phyloP scores from a whole-genome alignment of 2,797 vertebrate genomes.

The Tarsius wallacei region DNA sequence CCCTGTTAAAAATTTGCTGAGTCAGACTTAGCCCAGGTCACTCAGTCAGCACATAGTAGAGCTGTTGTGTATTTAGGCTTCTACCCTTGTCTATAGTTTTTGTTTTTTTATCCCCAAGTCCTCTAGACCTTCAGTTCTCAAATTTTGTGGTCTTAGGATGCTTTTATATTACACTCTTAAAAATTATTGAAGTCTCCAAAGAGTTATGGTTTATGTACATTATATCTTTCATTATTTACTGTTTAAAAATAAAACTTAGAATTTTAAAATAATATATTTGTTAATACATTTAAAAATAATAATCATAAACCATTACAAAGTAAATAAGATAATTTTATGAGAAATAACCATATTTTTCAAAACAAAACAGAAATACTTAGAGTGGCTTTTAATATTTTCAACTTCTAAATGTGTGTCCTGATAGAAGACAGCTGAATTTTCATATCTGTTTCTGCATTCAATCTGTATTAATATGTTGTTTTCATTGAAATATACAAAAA shows the following conservation, averaged over 20 bases:
- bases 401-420: background rate
- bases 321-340: slow-evolving; percentile 39
- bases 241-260: slow-evolving; percentile 4
- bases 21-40: background rate
- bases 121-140: background rate
- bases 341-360: background rate
- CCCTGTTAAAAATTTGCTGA: background rate
- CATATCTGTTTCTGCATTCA: background rate
- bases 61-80: background rate
- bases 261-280: slow-evolving; percentile 18
- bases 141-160: background rate
- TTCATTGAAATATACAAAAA: slow-evolving; percentile 45
- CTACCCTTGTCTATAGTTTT: background rate
- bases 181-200: slow-evolving; percentile 6
- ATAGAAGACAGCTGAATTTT: background rate
- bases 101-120: background rate
- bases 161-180: background rate
- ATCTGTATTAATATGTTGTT: background rate
- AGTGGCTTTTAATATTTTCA: background rate
- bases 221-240: background rate
- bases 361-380: background rate
- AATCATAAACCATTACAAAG: background rate
- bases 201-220: background rate
- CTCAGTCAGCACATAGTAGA: background rate
- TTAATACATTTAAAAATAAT: slow-evolving; percentile 6